These are phyloP conservation scores for Bellardia pandia DNA, from an alignment of 2,888 invertebrate species.

Conservation along the genomic window DNA sequence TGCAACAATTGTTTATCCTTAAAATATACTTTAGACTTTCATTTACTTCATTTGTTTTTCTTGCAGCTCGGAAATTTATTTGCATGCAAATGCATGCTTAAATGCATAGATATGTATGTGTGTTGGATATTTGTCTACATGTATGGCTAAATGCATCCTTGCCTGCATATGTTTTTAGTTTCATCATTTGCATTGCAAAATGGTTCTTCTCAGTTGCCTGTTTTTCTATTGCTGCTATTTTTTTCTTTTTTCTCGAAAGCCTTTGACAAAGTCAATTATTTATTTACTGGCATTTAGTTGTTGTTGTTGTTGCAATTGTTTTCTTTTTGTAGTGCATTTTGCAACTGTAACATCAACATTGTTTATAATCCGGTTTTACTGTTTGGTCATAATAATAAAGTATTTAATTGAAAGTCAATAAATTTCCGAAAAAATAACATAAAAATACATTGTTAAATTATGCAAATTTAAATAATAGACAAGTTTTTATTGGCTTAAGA, in stretches of 20 bases:
- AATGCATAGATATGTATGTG: neutral
- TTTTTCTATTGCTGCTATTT: neutral
- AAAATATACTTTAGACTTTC: conserved; percentile 46
- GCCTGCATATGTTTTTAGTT: conserved; percentile 45
- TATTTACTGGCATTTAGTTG: conserved; percentile 52
- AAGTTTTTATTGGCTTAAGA: conserved; percentile 21
- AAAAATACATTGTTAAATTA: conserved; percentile 55
- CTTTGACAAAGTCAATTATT: conserved; percentile 66
- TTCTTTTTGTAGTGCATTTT: conserved; percentile 1
- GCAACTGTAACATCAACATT: conserved; percentile 61
- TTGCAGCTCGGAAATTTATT: conserved; percentile 42
- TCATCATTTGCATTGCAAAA: conserved; percentile 36
- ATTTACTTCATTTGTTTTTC: conserved; percentile 39
- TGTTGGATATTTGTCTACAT: neutral
- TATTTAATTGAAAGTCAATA: conserved; percentile 61
- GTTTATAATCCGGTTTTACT: conserved; percentile 63
- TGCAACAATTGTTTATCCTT: conserved; percentile 70
- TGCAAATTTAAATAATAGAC: conserved; percentile 56
- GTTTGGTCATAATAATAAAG: conserved; percentile 50
- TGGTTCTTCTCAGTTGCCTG: conserved; percentile 30
- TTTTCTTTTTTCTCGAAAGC: conserved; percentile 27
- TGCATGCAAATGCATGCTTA: conserved; percentile 10
- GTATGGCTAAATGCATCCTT: conserved; percentile 5
- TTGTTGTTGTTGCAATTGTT: conserved; percentile 16
- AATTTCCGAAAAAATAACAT: conserved; percentile 42